These are phyloP conservation scores for Equus quagga DNA, from an alignment of 2,113 vertebrate species.

Conservation along the genomic window DNA sequence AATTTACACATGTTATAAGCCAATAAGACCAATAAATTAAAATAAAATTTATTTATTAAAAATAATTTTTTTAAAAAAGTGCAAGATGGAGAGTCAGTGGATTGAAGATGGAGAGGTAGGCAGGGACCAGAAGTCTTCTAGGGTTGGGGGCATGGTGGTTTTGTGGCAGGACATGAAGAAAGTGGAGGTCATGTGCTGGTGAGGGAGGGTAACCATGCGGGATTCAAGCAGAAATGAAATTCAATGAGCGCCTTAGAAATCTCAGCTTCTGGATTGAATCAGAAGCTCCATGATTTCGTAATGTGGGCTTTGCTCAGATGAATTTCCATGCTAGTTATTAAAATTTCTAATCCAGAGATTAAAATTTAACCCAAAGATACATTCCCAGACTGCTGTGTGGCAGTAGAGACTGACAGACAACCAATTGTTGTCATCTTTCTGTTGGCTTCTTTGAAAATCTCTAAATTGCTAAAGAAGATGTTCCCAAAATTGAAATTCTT, in stretches of 20 bases:
- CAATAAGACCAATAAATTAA: too few species aligned
- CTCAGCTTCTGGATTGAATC: background rate
- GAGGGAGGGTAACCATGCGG: fast-evolving
- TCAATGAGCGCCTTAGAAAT: background rate
- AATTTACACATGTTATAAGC: too few species aligned
- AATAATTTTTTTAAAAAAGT: background rate
- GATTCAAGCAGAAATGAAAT: background rate
- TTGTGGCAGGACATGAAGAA: background rate
- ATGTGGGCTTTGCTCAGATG: background rate
- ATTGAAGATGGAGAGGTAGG: background rate
- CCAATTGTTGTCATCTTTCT: background rate
- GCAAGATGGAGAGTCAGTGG: background rate
- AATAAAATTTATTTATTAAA: background rate
- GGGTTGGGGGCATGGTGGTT: fast-evolving
- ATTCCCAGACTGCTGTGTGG: background rate
- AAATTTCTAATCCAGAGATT: constrained; percentile 27
- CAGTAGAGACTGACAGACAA: background rate
- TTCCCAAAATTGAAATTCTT: constrained; percentile 59
- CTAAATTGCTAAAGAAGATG: background rate
- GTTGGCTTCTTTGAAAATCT: constrained; percentile 41
- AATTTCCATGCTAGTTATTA: constrained; percentile 3
- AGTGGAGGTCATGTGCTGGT: fast-evolving
- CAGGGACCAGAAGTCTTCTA: background rate
- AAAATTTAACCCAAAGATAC: background rate
- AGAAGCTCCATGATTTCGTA: background rate